These are phyloP conservation scores for Drosophila serrata DNA, from an alignment of 1,140 invertebrate genomes.

Conservation along the genomic window DNA sequence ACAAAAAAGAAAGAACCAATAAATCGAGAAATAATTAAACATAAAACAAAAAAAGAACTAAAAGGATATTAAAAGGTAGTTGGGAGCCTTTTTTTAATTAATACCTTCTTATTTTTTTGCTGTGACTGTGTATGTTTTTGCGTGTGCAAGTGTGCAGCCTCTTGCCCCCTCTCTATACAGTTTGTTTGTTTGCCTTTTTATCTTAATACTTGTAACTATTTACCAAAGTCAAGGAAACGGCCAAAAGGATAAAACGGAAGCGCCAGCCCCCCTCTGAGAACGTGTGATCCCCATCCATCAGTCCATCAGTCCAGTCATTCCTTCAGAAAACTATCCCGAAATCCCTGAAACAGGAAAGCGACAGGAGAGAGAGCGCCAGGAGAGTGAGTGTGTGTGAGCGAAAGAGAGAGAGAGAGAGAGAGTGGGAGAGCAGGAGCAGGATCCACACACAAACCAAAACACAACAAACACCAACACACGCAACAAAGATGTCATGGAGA, in stretches of 20 bases:
- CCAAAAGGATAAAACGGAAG: conserved; percentile 17
- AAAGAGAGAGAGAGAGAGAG: not conserved
- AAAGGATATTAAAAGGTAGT: conserved; percentile 16
- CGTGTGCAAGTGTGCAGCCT: conserved; percentile 20
- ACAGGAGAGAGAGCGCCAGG: conserved; percentile 18
- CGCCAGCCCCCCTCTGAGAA: conserved; percentile 1
- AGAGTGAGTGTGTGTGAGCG: not conserved
- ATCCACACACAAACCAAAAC: conserved; percentile 23
- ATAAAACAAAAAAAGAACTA: not conserved
- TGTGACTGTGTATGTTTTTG: conserved; percentile 5
- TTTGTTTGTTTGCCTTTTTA: conserved; percentile 32
- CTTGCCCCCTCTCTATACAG: not conserved
- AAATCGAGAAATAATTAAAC: not conserved
- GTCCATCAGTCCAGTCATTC: conserved; percentile 8
- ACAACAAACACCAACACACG: conserved; percentile 36
- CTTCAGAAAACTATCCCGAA: conserved; percentile 14
- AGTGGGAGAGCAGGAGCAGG: conserved; percentile 31
- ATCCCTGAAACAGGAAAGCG: conserved; percentile 8
- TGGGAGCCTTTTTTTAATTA: not conserved
- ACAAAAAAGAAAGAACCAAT: not conserved
- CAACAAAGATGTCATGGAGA: conserved; percentile 82
- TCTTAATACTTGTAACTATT: conserved; percentile 35
- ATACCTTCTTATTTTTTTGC: conserved; percentile 8
- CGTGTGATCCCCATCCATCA: conserved; percentile 7
- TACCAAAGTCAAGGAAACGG: conserved; percentile 32